Percentiles rank a stretch among this genome's conserved stretches.
Evolutionary conservation across 2,113 vertebrate genomes (phyloP).

Genomic region (Macrotus californicus): DNA sequence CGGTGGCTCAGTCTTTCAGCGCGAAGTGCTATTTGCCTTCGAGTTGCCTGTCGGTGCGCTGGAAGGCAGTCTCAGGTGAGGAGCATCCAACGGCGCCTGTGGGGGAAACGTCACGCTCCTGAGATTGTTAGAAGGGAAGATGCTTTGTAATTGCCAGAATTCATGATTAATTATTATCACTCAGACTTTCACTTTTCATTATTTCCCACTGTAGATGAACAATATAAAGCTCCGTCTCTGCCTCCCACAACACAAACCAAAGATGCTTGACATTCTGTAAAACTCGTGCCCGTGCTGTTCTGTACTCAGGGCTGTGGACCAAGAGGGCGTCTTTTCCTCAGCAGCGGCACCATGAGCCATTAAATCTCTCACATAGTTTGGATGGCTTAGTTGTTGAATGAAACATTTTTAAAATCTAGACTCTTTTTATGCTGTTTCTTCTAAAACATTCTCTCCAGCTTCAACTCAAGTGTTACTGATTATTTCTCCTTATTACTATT

Average conservation of each 20-base stretch:
- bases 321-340: conserved; percentile 42
- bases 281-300: background rate
- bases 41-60: background rate
- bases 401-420: conserved; percentile 17
- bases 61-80: background rate
- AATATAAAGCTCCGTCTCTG: background rate
- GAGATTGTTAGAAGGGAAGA: conserved; percentile 28
- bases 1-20: background rate
- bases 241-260: conserved; percentile 33
- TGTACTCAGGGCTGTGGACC: conserved; percentile 27
- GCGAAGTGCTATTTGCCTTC: conserved; percentile 12
- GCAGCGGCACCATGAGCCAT: conserved; percentile 44
- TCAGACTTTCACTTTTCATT: background rate
- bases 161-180: conserved; percentile 54
- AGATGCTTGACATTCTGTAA: conserved; percentile 34
- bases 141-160: conserved; percentile 41
- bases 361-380: conserved; percentile 41
- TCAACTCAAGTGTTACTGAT: background rate
- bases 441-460: background rate
- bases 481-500: background rate
- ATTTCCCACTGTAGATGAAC: conserved; percentile 33
- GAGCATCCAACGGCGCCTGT: background rate
- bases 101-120: conserved; percentile 20
- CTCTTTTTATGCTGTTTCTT: conserved; percentile 29
- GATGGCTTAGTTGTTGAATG: conserved; percentile 14